Evolutionary conservation across 2,888 invertebrate genomes (phyloP).

Genomic region (Drosophila demipolita): DNA sequence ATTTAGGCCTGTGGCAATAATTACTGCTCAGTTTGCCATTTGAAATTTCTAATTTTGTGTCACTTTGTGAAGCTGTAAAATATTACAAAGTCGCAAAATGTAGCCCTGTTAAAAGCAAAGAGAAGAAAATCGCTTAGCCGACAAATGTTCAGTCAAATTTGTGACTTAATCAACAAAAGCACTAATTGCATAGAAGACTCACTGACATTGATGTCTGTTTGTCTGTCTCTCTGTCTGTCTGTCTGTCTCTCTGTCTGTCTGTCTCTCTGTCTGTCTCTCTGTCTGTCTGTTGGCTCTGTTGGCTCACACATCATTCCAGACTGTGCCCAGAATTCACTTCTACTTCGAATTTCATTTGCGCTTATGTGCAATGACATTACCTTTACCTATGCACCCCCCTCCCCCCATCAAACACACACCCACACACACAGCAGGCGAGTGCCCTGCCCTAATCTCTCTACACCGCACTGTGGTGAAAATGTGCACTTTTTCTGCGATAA

Average conservation of each 20-base stretch:
- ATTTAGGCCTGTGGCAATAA: not conserved
- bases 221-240: too few species aligned
- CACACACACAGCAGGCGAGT: slow-evolving; percentile 17
- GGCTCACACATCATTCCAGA: slow-evolving; percentile 17
- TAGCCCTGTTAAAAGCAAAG: not conserved
- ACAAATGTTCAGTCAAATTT: slow-evolving; percentile 35
- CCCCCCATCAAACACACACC: not conserved
- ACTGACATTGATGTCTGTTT: slow-evolving; percentile 69
- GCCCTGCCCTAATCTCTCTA: not conserved
- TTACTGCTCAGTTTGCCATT: not conserved
- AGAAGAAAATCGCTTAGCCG: slow-evolving; percentile 15
- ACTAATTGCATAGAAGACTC: slow-evolving; percentile 78
- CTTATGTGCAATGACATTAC: slow-evolving; percentile 69
- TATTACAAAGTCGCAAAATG: slow-evolving; percentile 24
- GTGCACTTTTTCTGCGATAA: not conserved
- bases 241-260: too few species aligned
- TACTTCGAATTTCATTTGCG: slow-evolving; percentile 74
- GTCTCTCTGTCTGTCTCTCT: too few species aligned
- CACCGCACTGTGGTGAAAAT: not conserved
- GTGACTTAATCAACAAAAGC: slow-evolving; percentile 78
- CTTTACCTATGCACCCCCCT: slow-evolving; percentile 46
- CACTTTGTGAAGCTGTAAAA: slow-evolving; percentile 2
- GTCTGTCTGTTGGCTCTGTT: too few species aligned
- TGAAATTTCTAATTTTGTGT: slow-evolving; percentile 14
- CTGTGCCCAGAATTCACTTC: slow-evolving; percentile 37